Evolutionary conservation across 2,888 invertebrate species (phyloP).

Genomic region (Cataglyphis altisquamis): DNA sequence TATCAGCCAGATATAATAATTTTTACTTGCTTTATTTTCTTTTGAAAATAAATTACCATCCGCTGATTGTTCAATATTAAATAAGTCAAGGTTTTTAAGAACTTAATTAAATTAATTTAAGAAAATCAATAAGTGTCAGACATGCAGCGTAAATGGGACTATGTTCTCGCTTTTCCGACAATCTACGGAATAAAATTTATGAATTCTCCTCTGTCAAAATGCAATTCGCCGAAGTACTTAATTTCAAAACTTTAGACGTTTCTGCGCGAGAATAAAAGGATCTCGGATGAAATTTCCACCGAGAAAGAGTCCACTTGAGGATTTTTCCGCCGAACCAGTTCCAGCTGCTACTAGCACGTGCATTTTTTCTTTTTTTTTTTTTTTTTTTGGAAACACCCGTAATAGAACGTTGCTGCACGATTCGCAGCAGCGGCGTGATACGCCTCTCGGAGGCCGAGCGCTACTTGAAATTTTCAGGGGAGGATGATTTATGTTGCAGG

Average conservation of each 20-base stretch:
- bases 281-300: neutral
- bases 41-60: neutral
- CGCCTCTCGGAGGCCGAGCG: constrained; percentile 57
- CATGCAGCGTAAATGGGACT: neutral
- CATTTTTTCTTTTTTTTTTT: constrained; percentile 15
- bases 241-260: constrained; percentile 26
- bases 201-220: constrained; percentile 3
- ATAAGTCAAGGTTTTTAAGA: neutral
- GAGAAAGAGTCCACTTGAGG: constrained; percentile 10
- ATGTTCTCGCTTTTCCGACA: neutral
- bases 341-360: constrained; percentile 20
- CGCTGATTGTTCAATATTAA: neutral
- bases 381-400: constrained; percentile 33
- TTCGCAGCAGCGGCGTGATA: constrained; percentile 50
- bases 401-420: constrained; percentile 54
- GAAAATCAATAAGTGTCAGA: neutral
- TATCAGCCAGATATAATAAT: neutral
- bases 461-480: constrained; percentile 80
- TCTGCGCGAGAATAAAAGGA: neutral
- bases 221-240: neutral
- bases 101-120: neutral
- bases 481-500: constrained; percentile 81
- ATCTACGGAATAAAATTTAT: neutral
- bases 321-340: constrained; percentile 25
- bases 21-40: neutral